Base-by-base conservation (phyloP, 1,140 invertebrate genomes). In the Scaptodrosophila lebanonensis region DNA sequence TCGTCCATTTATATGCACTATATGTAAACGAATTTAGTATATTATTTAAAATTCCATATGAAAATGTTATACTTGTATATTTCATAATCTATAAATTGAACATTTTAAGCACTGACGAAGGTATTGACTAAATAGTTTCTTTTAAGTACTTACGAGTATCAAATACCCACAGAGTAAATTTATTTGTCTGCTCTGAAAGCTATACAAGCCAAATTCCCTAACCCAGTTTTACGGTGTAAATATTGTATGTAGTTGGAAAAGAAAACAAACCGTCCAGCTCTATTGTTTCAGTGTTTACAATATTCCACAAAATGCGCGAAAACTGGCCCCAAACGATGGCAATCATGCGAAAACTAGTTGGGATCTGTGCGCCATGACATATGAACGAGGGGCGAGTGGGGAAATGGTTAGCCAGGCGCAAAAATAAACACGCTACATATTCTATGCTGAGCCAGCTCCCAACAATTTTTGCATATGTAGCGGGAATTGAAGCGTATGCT, bases 391-490 rank as follows among this genome's bases (percentile, higher is more conserved):
- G 40, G 38, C 16, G 15, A 25, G 29, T 15, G 32, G 48, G 18
- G 30, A 49, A 56, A 43, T 39, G 47, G 58, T 58, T 43, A 48
- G 15, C 33, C 18, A 18, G 30, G 33, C 51, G 56, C 44, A 57
- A 64, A 65, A 64, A 64, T 51, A 66, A 56, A 66, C 53, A 57
- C 32, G 38, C 44, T 43, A 39, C 18, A 44, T 13, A 7, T 9
- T 25, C 8, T 9, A 20, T 15, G 5, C 1, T 7, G 22, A 16
- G 5, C 4, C 20, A 49, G 18, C 45, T 17, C 22, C 16, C 27
- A 53, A 72, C 45, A 51, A 64, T 56, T 60, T 72, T 49, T 57
- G 72, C 72, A 72, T 61, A 67, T 77, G 73, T 58, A 64, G 59
- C 73, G 44, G 33, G 33, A 72, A 66, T 72, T 68, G 64, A 50